A percentile compares a stretch with the other conserved stretches of the same genome.
phyloP scores from a whole-genome alignment of 2,888 invertebrate species.

The Hypsopygia costalis region DNA sequence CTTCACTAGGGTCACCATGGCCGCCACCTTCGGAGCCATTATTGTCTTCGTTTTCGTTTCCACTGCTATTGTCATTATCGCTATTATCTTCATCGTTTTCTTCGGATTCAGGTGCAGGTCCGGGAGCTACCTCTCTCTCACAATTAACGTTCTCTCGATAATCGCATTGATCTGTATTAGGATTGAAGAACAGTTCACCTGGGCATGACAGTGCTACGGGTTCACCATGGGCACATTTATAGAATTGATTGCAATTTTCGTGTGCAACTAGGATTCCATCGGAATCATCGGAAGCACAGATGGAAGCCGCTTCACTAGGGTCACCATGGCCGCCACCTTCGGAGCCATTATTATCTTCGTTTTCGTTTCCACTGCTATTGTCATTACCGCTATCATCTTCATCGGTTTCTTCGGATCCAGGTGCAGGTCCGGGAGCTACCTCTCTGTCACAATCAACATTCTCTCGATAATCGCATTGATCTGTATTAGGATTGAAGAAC shows the following conservation, averaged over 20 bases:
- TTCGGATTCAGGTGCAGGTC: constrained; percentile 4
- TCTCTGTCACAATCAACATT: constrained; percentile 19
- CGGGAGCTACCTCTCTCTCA: constrained; percentile 12
- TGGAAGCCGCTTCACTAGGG: constrained; percentile 23
- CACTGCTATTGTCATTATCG: constrained; percentile 4
- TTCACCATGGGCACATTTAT: background rate
- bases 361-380: too few species aligned
- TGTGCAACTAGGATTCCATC: constrained; percentile 34
- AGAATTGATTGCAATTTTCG: constrained; percentile 12
- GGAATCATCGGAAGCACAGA: constrained; percentile 28
- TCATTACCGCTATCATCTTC: background rate
- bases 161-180: constrained; percentile 27
- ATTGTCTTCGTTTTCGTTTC: constrained; percentile 5
- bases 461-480: constrained; percentile 19
- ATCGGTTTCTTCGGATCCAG: background rate
- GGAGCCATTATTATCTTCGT: constrained; percentile 6
- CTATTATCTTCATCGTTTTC: background rate
- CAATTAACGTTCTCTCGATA: constrained; percentile 34
- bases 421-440: constrained; percentile 9
- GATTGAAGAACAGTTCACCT: constrained; percentile 23
- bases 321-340: constrained; percentile 18
- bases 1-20: constrained; percentile 23
- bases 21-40: constrained; percentile 10
- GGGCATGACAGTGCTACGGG: constrained; percentile 15
- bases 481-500: constrained; percentile 14